Percentiles rank a stretch among this genome's conserved stretches.
phyloP scores from a whole-genome alignment of 2,113 vertebrate genomes.

The Butorides virescens region DNA sequence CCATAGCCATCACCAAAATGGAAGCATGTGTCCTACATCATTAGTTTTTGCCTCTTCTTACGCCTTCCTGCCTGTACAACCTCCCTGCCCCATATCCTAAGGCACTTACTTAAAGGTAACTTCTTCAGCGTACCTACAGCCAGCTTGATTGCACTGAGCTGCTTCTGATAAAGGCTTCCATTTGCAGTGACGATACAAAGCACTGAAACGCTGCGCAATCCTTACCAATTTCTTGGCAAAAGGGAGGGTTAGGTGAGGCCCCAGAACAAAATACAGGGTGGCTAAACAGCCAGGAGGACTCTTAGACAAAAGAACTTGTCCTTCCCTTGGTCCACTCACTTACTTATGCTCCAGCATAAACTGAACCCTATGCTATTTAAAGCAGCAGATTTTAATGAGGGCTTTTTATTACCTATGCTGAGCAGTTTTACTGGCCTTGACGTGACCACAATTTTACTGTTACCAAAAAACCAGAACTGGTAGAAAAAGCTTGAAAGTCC shows the following conservation, averaged over 20 bases:
- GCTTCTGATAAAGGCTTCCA: background rate
- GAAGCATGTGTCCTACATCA: fast-evolving
- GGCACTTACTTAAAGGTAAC: background rate
- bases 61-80: background rate
- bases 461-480: background rate
- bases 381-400: background rate
- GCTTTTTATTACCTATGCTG: background rate
- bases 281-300: background rate
- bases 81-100: fast-evolving
- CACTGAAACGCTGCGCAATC: background rate
- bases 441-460: background rate
- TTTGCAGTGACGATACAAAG: background rate
- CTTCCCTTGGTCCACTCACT: background rate
- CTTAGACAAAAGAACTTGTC: background rate
- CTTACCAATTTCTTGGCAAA: background rate
- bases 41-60: background rate
- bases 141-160: no score
- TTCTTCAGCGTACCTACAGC: background rate
- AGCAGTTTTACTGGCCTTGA: background rate
- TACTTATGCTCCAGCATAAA: fast-evolving
- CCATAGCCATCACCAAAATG: background rate
- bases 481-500: background rate
- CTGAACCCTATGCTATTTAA: background rate
- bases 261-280: background rate
- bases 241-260: background rate